Conservation (phyloP, 2,797 vertebrate genomes). For the Xiphorhynchus erythropygius region DNA sequence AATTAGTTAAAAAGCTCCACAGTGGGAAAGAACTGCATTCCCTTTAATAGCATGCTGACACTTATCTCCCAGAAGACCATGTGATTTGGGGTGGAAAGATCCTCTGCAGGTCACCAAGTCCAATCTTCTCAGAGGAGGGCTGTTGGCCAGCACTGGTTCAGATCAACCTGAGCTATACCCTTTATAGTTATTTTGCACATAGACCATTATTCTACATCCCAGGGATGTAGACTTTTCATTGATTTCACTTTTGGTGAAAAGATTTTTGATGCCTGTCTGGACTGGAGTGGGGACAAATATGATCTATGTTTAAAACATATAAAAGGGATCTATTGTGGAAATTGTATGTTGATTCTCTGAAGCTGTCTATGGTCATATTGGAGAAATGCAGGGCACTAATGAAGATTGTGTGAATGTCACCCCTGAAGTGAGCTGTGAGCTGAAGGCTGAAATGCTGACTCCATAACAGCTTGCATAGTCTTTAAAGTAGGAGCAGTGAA, state of each 20-base stretch:
- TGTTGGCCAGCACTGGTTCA: neutral
- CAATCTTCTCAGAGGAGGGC: neutral
- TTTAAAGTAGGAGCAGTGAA: neutral
- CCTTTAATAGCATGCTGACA: neutral
- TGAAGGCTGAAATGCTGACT: neutral
- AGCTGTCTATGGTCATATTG: neutral
- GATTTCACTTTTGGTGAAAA: neutral
- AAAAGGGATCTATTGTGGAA: neutral
- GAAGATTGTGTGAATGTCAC: neutral
- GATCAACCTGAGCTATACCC: neutral
- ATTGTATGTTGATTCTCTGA: neutral
- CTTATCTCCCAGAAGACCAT: neutral
- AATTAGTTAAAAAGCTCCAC: neutral
- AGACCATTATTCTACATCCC: neutral
- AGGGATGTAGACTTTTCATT: neutral
- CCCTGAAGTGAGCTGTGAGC: neutral
- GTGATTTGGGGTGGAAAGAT: neutral
- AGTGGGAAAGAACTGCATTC: neutral
- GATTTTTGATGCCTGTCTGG: neutral
- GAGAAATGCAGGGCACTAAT: neutral
- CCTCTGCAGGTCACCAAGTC: neutral
- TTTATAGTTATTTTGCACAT: neutral
- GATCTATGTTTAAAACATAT: neutral
- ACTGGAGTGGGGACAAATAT: neutral
- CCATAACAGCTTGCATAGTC: neutral